Evolutionary conservation across 1,140 invertebrate genomes (phyloP).

Genomic region (Caenorhabditis brenneri): DNA sequence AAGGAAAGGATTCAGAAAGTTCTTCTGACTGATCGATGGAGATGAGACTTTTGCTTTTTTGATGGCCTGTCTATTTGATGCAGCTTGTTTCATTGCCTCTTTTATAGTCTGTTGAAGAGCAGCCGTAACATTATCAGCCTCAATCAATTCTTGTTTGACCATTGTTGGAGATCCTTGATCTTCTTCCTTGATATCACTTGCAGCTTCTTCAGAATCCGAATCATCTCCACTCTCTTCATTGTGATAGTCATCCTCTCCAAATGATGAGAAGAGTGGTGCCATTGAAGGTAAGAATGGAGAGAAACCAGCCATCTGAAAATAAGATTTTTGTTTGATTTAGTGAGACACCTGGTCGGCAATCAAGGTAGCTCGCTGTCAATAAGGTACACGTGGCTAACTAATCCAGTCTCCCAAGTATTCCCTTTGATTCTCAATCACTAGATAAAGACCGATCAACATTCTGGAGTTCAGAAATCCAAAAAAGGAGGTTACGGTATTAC

Average conservation of each 20-base stretch:
- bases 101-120: conserved; percentile 12
- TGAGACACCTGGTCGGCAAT: not conserved
- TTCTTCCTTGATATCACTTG: conserved; percentile 16
- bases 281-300: conserved; percentile 18
- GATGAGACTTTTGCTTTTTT: not conserved
- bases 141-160: conserved; percentile 23
- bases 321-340: not conserved
- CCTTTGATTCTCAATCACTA: too few species aligned
- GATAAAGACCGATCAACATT: too few species aligned
- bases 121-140: conserved; percentile 4
- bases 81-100: conserved; percentile 20
- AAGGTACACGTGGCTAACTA: too few species aligned
- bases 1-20: conserved; percentile 4
- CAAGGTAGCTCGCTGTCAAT: too few species aligned
- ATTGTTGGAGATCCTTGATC: conserved; percentile 22
- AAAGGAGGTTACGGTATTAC: too few species aligned
- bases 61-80: not conserved
- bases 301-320: conserved; percentile 22
- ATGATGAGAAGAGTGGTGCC: not conserved
- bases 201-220: conserved; percentile 24
- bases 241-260: conserved; percentile 12
- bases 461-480: too few species aligned
- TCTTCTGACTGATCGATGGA: not conserved
- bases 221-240: conserved; percentile 8
- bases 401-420: too few species aligned